Base-by-base conservation (phyloP, 2,888 invertebrate species). In the Xylophagus ater region DNA sequence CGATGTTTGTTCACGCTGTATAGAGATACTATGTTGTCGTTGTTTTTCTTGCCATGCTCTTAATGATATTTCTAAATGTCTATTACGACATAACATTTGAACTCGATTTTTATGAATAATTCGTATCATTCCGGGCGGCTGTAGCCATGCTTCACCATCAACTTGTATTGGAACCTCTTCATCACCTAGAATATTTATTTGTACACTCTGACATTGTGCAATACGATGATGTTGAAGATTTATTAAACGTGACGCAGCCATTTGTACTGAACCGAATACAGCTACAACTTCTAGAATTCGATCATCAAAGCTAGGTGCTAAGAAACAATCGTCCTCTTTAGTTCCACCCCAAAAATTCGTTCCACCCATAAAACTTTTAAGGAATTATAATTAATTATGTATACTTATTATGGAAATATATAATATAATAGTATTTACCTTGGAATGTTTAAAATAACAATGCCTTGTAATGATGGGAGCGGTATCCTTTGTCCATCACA, bases 261-360 rank as follows among this genome's bases (percentile, higher is more conserved):
- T 93, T 68, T 97, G 96, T 10, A 93, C 89, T 0, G 93, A 90
- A 0, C 96, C 94, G 63, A 94, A 96, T 1, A 96, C 93, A 6
- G 97, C 96, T 10, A 97, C 93, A 8, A 96, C 96, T 72, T 97
- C 97, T 33, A 97, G 68, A 44, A 97, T 83, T 41, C 88, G 80
- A 65, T 97, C 97, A 63, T 97, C 97, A 57, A 96, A 93, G 10
- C 89, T 87, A 3, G 94, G 94, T 1, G 90, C 82, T 12, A 90
- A 68, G 57, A 96, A 97, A 35, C 87, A 73, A 55, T 92, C 92
- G 51, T 89, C 90, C 51, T 85, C 88, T 56, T 90, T 84, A 3
- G 81, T 81, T 4, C 88, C 88, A 35, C 96, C 96, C 97, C 97
- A 97, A 64, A 97, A 97, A 66, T 96, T 96, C 20, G 93, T 92